A percentile compares a stretch with the other conserved stretches of the same genome.
These are phyloP conservation scores for Anguilla obscura DNA, from an alignment of 2,797 vertebrate species.

Conservation along the genomic window DNA sequence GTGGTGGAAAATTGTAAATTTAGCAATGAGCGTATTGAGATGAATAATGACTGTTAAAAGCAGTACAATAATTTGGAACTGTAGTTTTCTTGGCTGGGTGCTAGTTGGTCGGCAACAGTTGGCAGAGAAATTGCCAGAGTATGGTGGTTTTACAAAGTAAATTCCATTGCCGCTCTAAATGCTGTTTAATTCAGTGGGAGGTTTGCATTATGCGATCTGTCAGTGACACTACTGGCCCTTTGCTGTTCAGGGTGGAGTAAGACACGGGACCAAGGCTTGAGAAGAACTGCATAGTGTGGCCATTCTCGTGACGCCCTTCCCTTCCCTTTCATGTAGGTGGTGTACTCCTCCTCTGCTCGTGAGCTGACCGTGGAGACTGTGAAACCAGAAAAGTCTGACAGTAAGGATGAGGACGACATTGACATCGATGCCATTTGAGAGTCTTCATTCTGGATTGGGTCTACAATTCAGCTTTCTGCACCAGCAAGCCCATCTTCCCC, in stretches of 20 bases:
- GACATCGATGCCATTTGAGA: constrained; percentile 97
- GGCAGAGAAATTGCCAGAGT: too few species aligned
- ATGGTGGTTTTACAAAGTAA: background rate
- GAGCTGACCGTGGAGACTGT: constrained; percentile 96
- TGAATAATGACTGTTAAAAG: background rate
- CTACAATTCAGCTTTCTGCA: constrained; percentile 46
- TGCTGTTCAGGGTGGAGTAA: background rate
- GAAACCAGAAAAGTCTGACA: constrained; percentile 75
- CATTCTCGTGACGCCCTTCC: background rate
- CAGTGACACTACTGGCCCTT: background rate
- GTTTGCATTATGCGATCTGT: background rate
- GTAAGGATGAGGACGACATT: constrained; percentile 91
- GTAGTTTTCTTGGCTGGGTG: background rate
- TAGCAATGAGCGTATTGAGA: background rate
- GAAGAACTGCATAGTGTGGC: background rate
- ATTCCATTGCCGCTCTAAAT: too few species aligned
- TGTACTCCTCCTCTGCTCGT: constrained; percentile 89
- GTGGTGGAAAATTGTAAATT: background rate
- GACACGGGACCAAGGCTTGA: background rate
- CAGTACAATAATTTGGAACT: background rate
- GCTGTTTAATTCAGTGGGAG: background rate
- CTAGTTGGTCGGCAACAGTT: too few species aligned
- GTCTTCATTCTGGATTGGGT: background rate
- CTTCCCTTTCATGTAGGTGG: constrained; percentile 76
- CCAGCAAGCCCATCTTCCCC: background rate